phyloP scores from a whole-genome alignment of 2,113 vertebrate genomes.

The Toxotes chatareus region DNA sequence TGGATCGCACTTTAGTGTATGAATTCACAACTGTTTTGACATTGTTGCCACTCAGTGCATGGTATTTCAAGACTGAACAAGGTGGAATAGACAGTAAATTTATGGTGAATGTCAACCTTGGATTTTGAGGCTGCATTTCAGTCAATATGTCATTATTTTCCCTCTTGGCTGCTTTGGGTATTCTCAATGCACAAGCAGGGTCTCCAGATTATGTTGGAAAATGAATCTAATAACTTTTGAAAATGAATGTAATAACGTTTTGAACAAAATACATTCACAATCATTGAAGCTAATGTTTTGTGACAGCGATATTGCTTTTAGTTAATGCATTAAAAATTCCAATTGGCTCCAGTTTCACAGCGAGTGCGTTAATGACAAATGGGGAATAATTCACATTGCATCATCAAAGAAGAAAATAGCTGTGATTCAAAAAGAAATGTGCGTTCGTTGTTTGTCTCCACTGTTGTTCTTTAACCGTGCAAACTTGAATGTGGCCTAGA shows the following conservation, averaged over 20 bases:
- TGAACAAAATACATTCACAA: slow-evolving; percentile 43
- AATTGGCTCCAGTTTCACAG: slow-evolving; percentile 23
- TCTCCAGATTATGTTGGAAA: slow-evolving; percentile 22
- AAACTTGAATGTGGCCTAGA: slow-evolving; percentile 8
- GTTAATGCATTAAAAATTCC: slow-evolving; percentile 42
- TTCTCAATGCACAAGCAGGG: background rate
- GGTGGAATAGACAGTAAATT: background rate
- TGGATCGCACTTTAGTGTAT: slow-evolving; percentile 5
- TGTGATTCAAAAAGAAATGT: slow-evolving; percentile 12
- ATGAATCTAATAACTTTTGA: slow-evolving; percentile 40
- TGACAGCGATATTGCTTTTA: slow-evolving; percentile 47
- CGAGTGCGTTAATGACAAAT: slow-evolving; percentile 35
- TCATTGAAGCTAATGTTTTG: slow-evolving; percentile 48
- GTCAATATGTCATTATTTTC: slow-evolving; percentile 31
- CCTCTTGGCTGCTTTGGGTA: slow-evolving; percentile 7
- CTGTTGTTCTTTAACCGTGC: background rate
- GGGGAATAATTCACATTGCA: slow-evolving; percentile 21
- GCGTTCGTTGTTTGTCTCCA: background rate
- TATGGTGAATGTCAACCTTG: slow-evolving; percentile 24
- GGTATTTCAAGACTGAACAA: slow-evolving; percentile 6
- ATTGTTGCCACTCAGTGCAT: background rate
- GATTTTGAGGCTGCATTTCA: slow-evolving; percentile 3
- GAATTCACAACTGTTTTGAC: slow-evolving; percentile 17
- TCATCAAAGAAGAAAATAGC: slow-evolving; percentile 28
- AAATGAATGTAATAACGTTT: slow-evolving; percentile 32